Base-by-base conservation (phyloP, 2,113 vertebrate genomes). In the Sander lucioperca region DNA sequence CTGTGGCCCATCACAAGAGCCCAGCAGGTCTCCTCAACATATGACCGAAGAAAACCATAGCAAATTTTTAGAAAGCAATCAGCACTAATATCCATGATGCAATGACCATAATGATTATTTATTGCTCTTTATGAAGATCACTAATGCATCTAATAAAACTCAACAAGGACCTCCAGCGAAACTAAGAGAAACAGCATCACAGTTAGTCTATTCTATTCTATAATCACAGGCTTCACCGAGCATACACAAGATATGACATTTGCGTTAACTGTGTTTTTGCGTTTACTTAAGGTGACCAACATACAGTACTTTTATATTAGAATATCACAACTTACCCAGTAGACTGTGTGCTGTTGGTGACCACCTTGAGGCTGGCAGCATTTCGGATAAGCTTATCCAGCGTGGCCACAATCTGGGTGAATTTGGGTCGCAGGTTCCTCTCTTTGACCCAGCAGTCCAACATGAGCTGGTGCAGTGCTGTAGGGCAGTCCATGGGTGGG, bases 401-500 rank as follows among this genome's bases (percentile, higher is more conserved):
- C 36, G 97, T 99, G 90, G 97, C 99, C 86, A 99, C 98, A 0
- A 99, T 99, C 94, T 99, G 98, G 78, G 97, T 96, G 95, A 99
- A 99, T 88, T 99, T 99, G 83, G 98, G 98, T 87, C 98, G 94
- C 48, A 99, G 95, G 92, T 99, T 99, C 82, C 98, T 96, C 91
- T 99, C 98, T 80, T 98, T 97, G 77, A 99, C 97, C 98, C 98
- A 99, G 93, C 98, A 99, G 95, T 99, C 98, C 90, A 99, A 77
- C 98, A 99, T 99, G 89, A 99, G 96, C 93, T 99, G 98, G 90
- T 99, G 98, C 57, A 99, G 95, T 0, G 98, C 98, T 0, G 97
- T 99, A 83, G 98, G 98, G 91, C 98, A 99, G 95, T 99, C 98
- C 98, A 99, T 99, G 73, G 98, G 98, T 2, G 98, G 98, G 8